phyloP scores from a whole-genome alignment of 2,113 vertebrate genomes.

The Capreolus pygargus region DNA sequence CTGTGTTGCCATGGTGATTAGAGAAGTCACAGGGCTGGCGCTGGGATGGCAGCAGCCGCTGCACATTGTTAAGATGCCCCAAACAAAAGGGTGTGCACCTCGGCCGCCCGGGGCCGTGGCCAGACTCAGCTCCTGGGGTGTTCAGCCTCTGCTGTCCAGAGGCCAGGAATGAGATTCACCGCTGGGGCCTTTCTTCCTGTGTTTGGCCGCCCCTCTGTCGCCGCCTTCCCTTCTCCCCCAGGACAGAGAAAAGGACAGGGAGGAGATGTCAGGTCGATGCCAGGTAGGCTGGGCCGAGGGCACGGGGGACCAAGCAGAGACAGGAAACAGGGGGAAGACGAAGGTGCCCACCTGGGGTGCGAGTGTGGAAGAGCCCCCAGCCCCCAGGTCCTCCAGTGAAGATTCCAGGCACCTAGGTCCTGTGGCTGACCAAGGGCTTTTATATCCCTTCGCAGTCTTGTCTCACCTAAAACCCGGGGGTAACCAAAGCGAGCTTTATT shows the following conservation, averaged over 20 bases:
- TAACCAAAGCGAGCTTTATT: neutral
- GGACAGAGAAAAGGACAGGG: neutral
- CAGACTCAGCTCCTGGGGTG: neutral
- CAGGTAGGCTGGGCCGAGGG: neutral
- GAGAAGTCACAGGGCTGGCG: constrained; percentile 60
- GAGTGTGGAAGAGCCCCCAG: no score
- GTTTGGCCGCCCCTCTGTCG: neutral
- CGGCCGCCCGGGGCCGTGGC: neutral
- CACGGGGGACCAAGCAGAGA: neutral
- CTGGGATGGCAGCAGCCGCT: constrained; percentile 18
- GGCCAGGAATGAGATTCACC: neutral
- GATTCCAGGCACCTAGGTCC: neutral
- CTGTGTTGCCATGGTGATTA: constrained; percentile 78
- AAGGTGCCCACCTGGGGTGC: neutral
- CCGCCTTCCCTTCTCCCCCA: fast-evolving
- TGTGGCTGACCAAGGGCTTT: neutral
- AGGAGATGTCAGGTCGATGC: neutral
- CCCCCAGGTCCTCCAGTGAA: neutral
- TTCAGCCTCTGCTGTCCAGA: neutral
- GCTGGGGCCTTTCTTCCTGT: neutral
- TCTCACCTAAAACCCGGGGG: neutral
- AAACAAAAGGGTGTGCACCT: constrained; percentile 1
- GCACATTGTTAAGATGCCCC: neutral
- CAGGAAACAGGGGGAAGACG: neutral
- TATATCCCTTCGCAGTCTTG: neutral